Base-by-base conservation (phyloP, 64 coral and sea anemone genomes). In the Montipora capricornis region DNA sequence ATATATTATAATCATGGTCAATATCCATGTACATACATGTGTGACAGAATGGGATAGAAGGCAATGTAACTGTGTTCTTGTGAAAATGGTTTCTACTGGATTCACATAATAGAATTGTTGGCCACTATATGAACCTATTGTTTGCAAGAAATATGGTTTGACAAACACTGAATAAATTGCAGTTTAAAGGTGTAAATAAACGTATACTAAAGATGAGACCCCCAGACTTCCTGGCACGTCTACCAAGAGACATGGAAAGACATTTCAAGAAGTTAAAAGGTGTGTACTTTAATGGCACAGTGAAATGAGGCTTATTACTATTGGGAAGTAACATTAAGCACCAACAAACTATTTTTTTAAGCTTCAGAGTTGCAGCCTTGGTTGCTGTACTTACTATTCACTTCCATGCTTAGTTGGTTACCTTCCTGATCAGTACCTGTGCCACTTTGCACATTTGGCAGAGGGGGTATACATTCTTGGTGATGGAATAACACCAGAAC, bases 321-420 rank as follows among this genome's bases (percentile, higher is more conserved):
- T 24, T 55, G 52, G 52, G 59, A 83, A 62, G 60, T 14, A 83
- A 83, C 19, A 66, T 57, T 83, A 8, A 57, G 17, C 20, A 64
- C 22, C 4, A 55, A 55, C 52, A 55, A 55, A 55, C 52, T 55
- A 29, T 55, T 55, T 67, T 49, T 93, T 87, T 19, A 16, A 94
- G 92, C 92, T 82, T 89, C 92, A 82, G 92, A 94, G 22, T 79
- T 94, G 22, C 92, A 94, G 55, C 15, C 92, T 9, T 94, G 92
- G 92, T 49, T 94, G 0, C 66, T 94, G 3, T 94, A 89, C 47
- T 94, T 29, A 29, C 26, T 29, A 89, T 73, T 44, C 84, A 20
- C 13, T 93, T 1, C 92, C 92, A 1, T 94, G 92, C 73, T 47
- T 91, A 44, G 22, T 7, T 61, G 90, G 80, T 44, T 91, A 75